A percentile compares a stretch with the other conserved stretches of the same genome.
Conservation (phyloP, 2,888 invertebrate genomes). For the Sinodicranocentrus sp. region DNA sequence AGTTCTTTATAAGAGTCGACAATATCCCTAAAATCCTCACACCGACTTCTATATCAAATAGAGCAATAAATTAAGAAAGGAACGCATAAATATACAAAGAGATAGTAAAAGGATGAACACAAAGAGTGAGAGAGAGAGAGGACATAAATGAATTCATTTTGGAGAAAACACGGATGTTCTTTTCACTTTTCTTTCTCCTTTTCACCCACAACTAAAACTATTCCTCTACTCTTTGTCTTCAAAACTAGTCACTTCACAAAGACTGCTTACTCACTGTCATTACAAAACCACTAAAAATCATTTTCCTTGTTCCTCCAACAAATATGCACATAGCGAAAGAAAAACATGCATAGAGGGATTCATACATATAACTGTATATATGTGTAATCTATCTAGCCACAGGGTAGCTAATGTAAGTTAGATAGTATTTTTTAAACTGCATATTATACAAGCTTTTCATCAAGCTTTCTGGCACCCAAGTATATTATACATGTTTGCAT, state of each 20-base stretch:
- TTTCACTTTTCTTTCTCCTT: not conserved
- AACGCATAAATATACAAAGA: too few relatives aligned
- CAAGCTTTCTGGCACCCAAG: too few relatives aligned
- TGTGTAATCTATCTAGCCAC: too few relatives aligned
- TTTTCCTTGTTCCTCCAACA: slow-evolving; percentile 7
- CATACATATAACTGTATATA: too few relatives aligned
- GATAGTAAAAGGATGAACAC: slow-evolving; percentile 32
- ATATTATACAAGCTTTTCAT: too few relatives aligned
- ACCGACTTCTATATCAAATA: not conserved
- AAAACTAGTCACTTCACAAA: not conserved
- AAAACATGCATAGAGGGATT: too few relatives aligned
- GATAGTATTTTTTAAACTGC: too few relatives aligned
- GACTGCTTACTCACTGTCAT: slow-evolving; percentile 20
- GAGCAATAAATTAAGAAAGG: not conserved
- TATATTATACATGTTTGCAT: too few relatives aligned
- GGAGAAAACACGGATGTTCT: slow-evolving; percentile 7
- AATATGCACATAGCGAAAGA: not conserved
- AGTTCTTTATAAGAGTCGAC: not conserved
- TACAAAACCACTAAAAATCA: slow-evolving; percentile 34
- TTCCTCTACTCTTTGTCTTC: not conserved
- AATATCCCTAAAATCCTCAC: slow-evolving; percentile 29
- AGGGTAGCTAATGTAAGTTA: too few relatives aligned
- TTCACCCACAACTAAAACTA: not conserved
- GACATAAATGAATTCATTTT: slow-evolving; percentile 39
- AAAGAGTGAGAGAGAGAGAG: slow-evolving; percentile 7